Conservation (phyloP, 2,888 invertebrate species). For the Trichopria drosophilae region DNA sequence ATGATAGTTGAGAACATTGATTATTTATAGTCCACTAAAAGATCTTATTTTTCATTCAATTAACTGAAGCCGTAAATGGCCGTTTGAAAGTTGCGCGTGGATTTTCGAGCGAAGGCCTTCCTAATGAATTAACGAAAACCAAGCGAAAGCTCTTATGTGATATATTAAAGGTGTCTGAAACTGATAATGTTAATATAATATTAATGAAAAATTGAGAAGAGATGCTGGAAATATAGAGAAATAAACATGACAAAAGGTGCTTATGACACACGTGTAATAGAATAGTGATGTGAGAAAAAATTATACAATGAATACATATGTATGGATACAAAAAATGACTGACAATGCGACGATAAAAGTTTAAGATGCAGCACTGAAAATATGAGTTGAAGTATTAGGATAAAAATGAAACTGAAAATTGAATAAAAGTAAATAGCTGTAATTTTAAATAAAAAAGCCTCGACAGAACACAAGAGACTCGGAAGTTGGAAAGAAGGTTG, state of each 20-base stretch:
- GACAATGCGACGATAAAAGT: slow-evolving; percentile 7
- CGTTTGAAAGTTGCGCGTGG: slow-evolving; percentile 33
- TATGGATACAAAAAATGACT: background rate
- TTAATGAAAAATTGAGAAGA: slow-evolving; percentile 51
- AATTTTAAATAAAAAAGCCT: slow-evolving; percentile 35
- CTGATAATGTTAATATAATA: slow-evolving; percentile 48
- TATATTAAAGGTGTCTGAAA: slow-evolving; percentile 46
- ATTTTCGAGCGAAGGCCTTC: slow-evolving; percentile 42
- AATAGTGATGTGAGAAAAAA: no score
- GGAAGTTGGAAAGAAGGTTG: slow-evolving; percentile 38
- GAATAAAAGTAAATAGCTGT: slow-evolving; percentile 42
- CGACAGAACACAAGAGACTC: slow-evolving; percentile 38
- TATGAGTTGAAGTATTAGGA: slow-evolving; percentile 41
- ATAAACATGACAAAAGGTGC: slow-evolving; percentile 41
- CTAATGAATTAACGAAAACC: slow-evolving; percentile 49
- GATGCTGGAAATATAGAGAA: slow-evolving; percentile 48
- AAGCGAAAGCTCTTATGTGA: slow-evolving; percentile 51
- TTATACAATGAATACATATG: no score
- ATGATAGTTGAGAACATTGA: no score
- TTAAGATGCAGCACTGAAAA: slow-evolving; percentile 33
- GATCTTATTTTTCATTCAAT: no score
- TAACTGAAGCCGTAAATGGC: no score
- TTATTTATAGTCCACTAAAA: no score
- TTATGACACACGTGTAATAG: slow-evolving; percentile 35
- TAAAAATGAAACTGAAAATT: slow-evolving; percentile 45